Base-by-base conservation (phyloP, 1,140 invertebrate genomes). In the Lepidostoma basale region DNA sequence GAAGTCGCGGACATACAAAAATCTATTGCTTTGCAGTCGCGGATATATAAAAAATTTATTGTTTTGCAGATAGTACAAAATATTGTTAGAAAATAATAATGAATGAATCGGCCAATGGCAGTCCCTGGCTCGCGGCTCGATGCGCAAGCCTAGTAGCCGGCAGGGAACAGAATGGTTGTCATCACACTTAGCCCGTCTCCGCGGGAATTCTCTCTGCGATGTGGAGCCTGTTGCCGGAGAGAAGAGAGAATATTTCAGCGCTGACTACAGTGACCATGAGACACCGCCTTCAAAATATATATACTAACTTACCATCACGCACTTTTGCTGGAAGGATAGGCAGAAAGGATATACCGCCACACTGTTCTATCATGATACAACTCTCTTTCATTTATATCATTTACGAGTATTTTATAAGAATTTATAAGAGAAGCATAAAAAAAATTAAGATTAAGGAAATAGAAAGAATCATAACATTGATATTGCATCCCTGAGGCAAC, bases 141-240 rank as follows among this genome's bases (percentile, higher is more conserved):
- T 8, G n/a, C 6, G 33, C 20, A 72, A 68, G 62, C 67, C 65
- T 62, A 47, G 70, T 68, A 68, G 65, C 65, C 28, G n/a, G 42
- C 23, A 42, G 70, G 70, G 64, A 72, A 66, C 70, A 65, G 66
- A 58, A 68, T 58, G 26, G 45, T 63, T 49, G 70, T 72, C 60
- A 62, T 68, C 65, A 72, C 70, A 72, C 67, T 72, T 67, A 62
- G 63, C 45, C 54, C 39, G 62, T 58, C 62, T 25, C 12, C 47
- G 25, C 39, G 25, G 28, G 56, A 60, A 56, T 62, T n/a, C 59
- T 30, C 5, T n/a, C 22, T 10, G 23, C 44, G 25, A 45, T 45
- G 49, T 12, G 54, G 18, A 12, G 42, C 56, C 23, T n/a, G 33
- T 25, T 42, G 56, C 18, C 23, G 33, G 9, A 40, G 10, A 23